These are phyloP conservation scores for Bombus haemorrhoidalis DNA, from an alignment of 1,140 invertebrate species.

Conservation along the genomic window DNA sequence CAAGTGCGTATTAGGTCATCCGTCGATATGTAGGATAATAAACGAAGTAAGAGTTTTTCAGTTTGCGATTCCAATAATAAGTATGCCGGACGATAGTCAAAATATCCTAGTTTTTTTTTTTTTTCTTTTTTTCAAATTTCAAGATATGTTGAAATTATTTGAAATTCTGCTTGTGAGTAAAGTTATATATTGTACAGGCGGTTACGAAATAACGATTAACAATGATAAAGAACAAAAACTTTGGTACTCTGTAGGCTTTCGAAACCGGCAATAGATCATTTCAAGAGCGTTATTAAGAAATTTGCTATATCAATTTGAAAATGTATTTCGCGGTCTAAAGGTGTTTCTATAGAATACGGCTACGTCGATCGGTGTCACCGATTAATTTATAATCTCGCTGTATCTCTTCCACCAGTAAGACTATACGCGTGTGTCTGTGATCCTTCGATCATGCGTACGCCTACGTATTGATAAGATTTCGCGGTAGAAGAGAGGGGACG, in stretches of 20 bases:
- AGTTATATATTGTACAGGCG: not conserved
- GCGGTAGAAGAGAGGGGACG: not conserved
- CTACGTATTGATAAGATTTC: not conserved
- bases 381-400: not conserved
- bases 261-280: not conserved
- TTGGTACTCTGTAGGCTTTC: not conserved
- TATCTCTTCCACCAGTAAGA: not conserved
- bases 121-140: not conserved
- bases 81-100: not conserved
- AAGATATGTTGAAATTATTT: too few species aligned
- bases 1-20: not conserved
- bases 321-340: not conserved
- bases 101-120: not conserved
- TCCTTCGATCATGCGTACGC: constrained; percentile 19
- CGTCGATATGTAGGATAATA: too few species aligned
- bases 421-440: not conserved
- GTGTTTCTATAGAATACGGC: not conserved
- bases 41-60: too few species aligned
- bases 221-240: not conserved
- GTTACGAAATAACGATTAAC: not conserved
- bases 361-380: not conserved
- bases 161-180: not conserved
- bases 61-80: too few species aligned
- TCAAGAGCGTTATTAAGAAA: not conserved
- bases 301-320: not conserved